A percentile compares a stretch with the other conserved stretches of the same genome.
Conservation (phyloP, 2,113 vertebrate genomes). For the Speoplatyrhinus poulsoni region DNA sequence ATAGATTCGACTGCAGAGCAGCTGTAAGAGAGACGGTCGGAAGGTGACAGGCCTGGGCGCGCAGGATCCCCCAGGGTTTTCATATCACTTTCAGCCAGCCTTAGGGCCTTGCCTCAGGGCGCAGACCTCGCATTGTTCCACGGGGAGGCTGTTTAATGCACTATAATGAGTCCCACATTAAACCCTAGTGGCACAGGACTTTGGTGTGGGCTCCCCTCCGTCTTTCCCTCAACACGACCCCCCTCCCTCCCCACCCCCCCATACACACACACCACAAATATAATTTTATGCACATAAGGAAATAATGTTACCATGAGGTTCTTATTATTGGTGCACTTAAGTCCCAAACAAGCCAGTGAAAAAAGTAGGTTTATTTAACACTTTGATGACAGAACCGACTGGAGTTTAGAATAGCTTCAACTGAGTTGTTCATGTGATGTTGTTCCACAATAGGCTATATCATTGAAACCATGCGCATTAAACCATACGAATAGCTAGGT, state of each 20-base stretch:
- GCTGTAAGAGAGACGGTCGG: constrained; percentile 45
- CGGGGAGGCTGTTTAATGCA: constrained; percentile 84
- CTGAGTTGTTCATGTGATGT: not conserved
- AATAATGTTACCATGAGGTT: not conserved
- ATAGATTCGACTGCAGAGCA: constrained; percentile 35
- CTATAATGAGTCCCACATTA: constrained; percentile 79
- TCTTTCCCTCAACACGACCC: constrained; percentile 11
- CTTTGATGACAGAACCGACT: not conserved
- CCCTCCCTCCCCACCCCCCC: not conserved
- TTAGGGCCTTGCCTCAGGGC: constrained; percentile 65
- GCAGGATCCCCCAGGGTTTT: constrained; percentile 73
- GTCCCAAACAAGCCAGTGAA: too few relatives aligned
- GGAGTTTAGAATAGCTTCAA: not conserved
- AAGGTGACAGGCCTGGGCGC: constrained; percentile 42
- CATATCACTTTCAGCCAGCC: constrained; percentile 88
- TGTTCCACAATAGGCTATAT: not conserved
- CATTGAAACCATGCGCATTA: too few relatives aligned
- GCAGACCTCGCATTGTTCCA: constrained; percentile 83
- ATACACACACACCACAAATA: not conserved
- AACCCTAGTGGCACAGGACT: constrained; percentile 47
- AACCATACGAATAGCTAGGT: too few relatives aligned
- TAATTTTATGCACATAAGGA: constrained; percentile 23
- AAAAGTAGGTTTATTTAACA: not conserved
- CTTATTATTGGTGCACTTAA: not conserved
- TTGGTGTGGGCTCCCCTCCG: constrained; percentile 35